Base-by-base conservation (phyloP, 1,140 invertebrate genomes). In the Mya arenaria region DNA sequence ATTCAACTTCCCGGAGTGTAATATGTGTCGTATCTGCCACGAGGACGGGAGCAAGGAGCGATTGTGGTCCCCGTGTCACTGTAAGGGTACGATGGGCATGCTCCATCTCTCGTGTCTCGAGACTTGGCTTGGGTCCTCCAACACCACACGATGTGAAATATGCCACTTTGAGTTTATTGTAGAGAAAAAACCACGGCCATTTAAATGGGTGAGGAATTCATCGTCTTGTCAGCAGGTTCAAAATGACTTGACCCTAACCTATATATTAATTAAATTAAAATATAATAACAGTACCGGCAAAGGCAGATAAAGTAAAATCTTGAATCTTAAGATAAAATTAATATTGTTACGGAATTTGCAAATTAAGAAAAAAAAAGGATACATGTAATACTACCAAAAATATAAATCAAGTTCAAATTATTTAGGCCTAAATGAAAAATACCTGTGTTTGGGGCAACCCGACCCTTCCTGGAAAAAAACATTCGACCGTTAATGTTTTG, bases 71-170 rank as follows among this genome's bases (percentile, higher is more conserved):
- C 95, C 94, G 3, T 95, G 95, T 90, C 93, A 94, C 37, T 96
- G 95, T 83, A 92, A 94, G 32, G 95, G 95, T 1, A 95, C 95
- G 1, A 94, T 96, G 65, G 95, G 95, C 19, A 90, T 94, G 81
- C 94, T 96, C 4, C 96, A 96, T 87, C 92, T 94, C 0, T 94
- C 93, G 84, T 96, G 95, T 84, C 91, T 96, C 36, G 95, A 96
- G 86, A 92, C 94, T 72, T 96, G 96, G 96, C 87, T 96, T 1
- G 93, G 94, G 17, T 91, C 93, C 0, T 93, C 94, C 4, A 94
- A 94, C 84, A 92, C 90, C 0, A 92, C 93, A 72, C 89, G 89
- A 34, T 95, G 95, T 90, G 95, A 95, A 90, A 94, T 95, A 39
- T 95, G 95, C 87, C 91, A 94, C 68, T 93, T 92, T 82, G 72